phyloP scores from a whole-genome alignment of 1,140 invertebrate species.

The Temnothorax curvispinosus region DNA sequence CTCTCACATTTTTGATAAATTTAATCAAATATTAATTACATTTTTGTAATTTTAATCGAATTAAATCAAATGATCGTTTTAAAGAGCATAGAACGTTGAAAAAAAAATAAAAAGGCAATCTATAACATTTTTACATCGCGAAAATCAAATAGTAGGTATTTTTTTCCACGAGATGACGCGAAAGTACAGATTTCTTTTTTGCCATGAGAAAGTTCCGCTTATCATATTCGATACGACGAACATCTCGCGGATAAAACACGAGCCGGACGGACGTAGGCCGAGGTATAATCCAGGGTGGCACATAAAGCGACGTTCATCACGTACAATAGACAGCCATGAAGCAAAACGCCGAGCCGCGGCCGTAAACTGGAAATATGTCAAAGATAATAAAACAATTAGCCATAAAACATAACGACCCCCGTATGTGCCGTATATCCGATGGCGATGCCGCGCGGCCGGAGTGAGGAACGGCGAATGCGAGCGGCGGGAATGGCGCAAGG shows the following conservation, averaged over 20 bases:
- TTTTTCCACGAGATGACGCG: background rate
- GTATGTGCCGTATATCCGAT: constrained; percentile 80
- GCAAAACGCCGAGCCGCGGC: constrained; percentile 82
- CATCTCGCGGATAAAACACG: constrained; percentile 44
- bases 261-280: constrained; percentile 40
- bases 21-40: background rate
- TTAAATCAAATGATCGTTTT: background rate
- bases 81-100: too few relatives aligned
- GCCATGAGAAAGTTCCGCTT: background rate
- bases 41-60: background rate
- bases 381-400: constrained; percentile 87
- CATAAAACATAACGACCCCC: constrained; percentile 86
- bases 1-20: background rate
- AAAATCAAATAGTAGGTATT: too few relatives aligned
- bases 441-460: constrained; percentile 69
- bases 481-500: constrained; percentile 46
- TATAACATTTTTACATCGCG: too few relatives aligned
- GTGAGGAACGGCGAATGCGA: constrained; percentile 60
- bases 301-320: constrained; percentile 80
- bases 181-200: background rate
- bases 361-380: constrained; percentile 86
- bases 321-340: constrained; percentile 85
- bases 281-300: constrained; percentile 55
- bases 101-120: too few relatives aligned
- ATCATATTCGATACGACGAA: constrained; percentile 11